Evolutionary conservation across 23 tunicate genomes (phyloP), one percentile per base, ranked within the genome.

Genomic region (Styela clava): DNA sequence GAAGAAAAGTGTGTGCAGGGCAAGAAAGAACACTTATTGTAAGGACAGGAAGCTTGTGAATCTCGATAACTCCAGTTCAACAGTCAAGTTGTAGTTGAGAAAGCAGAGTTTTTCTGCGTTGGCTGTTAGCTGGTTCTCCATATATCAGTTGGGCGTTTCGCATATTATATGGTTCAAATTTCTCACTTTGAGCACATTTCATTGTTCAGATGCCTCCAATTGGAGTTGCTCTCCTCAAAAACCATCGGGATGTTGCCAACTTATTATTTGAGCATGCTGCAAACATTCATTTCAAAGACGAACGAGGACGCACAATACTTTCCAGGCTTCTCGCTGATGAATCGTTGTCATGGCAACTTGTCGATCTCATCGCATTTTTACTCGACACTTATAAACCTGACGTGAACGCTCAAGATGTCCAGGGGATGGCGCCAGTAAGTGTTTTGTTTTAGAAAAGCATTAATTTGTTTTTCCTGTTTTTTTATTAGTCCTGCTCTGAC

Each of bases 121-220:
- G n/a, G n/a, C n/a, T n/a, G n/a, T n/a, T n/a, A n/a, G n/a, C n/a
- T n/a, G n/a, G n/a, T n/a, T n/a, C n/a, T n/a, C n/a, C n/a, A n/a
- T n/a, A n/a, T n/a, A n/a, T n/a, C n/a, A n/a, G n/a, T n/a, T n/a
- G n/a, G n/a, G n/a, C n/a, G n/a, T n/a, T n/a, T n/a, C n/a, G n/a
- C n/a, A n/a, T n/a, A n/a, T n/a, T n/a, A n/a, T n/a, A n/a, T n/a
- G n/a, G n/a, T n/a, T n/a, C n/a, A n/a, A n/a, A n/a, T n/a, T n/a
- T n/a, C n/a, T n/a, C n/a, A n/a, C n/a, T n/a, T n/a, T n/a, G n/a
- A n/a, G n/a, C n/a, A n/a, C n/a, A n/a, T n/a, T n/a, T n/a, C n/a
- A n/a, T n/a, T n/a, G n/a, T 64, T 37, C 82, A 92, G 98, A 87
- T 96, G 92, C 91, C 99, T 24, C 97, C 99, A 1, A 87, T 96